These are phyloP conservation scores for Microcebus murinus DNA, from an alignment of 2,113 vertebrate genomes.

Conservation along the genomic window DNA sequence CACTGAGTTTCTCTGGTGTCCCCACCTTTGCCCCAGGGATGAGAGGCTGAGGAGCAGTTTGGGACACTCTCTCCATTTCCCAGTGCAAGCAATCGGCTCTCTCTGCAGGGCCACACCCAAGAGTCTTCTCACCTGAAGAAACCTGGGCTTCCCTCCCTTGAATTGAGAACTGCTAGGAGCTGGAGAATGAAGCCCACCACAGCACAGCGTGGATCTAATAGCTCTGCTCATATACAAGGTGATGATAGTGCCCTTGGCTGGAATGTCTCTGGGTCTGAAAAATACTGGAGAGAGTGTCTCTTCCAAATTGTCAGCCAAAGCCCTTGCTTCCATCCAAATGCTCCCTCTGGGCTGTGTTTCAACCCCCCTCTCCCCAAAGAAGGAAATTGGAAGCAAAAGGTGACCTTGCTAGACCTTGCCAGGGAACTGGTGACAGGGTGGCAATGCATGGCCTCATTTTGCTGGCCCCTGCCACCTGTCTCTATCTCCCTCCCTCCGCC, in stretches of 20 bases:
- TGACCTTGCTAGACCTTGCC: conserved; percentile 66
- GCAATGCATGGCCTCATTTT: conserved; percentile 51
- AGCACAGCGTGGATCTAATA: not conserved
- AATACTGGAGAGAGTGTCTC: conserved; percentile 9
- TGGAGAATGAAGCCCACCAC: not conserved
- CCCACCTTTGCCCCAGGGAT: conserved; percentile 23
- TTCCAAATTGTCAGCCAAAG: not conserved
- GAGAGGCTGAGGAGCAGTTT: conserved; percentile 50
- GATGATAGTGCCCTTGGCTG: not conserved
- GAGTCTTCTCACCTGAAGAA: conserved; percentile 36
- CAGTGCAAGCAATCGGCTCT: conserved; percentile 44
- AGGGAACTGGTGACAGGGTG: conserved; percentile 30
- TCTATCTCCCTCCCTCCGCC: conserved; percentile 22
- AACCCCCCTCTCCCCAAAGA: conserved; percentile 35
- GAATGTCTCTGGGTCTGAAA: not conserved
- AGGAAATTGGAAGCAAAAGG: conserved; percentile 68
- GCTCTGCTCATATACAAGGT: not conserved
- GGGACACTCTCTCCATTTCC: conserved; percentile 55
- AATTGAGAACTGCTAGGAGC: not conserved
- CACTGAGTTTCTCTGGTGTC: conserved; percentile 47
- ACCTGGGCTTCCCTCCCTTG: not conserved
- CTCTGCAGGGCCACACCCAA: conserved; percentile 21
- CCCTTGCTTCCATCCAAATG: not conserved
- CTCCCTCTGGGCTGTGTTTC: conserved; percentile 20
- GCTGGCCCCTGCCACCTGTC: conserved; percentile 46